These are phyloP conservation scores for Folsomia manolachei DNA, from an alignment of 2,888 invertebrate genomes.

Conservation along the genomic window DNA sequence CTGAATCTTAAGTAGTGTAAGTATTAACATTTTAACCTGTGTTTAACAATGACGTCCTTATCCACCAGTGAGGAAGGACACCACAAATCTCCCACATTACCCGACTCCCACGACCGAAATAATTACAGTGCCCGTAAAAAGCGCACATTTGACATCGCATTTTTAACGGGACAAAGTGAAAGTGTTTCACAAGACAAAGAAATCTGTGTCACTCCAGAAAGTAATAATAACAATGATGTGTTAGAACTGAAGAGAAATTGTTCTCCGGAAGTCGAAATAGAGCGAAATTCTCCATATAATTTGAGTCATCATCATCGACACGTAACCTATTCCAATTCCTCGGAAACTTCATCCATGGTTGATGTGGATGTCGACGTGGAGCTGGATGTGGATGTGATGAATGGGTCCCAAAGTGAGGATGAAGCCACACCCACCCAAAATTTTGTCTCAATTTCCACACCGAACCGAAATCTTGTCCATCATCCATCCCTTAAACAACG, in stretches of 20 bases:
- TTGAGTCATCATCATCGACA: conserved; percentile 28
- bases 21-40: no score
- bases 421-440: background rate
- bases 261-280: background rate
- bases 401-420: conserved; percentile 49
- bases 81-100: background rate
- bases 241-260: conserved; percentile 10
- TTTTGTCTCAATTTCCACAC: background rate
- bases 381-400: conserved; percentile 43
- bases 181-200: no score
- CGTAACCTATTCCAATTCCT: conserved; percentile 37
- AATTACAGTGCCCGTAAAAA: no score
- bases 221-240: background rate
- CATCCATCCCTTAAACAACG: no score
- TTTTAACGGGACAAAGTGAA: conserved; percentile 64
- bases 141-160: conserved; percentile 85
- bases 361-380: conserved; percentile 30
- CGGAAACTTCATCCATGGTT: conserved; percentile 34
- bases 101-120: no score
- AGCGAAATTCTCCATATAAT: conserved; percentile 23
- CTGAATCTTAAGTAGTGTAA: no score
- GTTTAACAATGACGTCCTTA: background rate
- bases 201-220: no score
- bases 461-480: no score
- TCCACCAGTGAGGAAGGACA: background rate